Conservation (phyloP, 2,797 vertebrate species). For the Perodicticus potto region DNA sequence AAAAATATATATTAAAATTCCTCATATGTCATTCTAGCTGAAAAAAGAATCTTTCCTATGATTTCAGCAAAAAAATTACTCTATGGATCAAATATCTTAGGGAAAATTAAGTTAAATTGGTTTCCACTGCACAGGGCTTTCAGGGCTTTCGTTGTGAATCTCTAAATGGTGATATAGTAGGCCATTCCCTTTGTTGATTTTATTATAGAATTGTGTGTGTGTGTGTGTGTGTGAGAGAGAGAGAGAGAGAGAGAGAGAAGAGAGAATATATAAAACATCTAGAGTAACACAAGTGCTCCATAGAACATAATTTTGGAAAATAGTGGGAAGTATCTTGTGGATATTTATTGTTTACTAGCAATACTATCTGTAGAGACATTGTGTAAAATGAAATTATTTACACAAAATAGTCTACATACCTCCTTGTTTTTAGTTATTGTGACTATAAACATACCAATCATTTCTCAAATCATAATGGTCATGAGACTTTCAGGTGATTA, state of each 20-base stretch:
- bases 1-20: not conserved
- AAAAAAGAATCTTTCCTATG: not conserved
- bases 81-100: not conserved
- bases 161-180: not conserved
- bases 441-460: not conserved
- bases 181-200: not conserved
- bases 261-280: not conserved
- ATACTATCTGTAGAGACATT: not conserved
- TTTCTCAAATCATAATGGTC: not conserved
- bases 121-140: not conserved
- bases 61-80: not conserved
- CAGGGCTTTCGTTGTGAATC: not conserved
- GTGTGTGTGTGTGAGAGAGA: not conserved
- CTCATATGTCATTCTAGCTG: not conserved
- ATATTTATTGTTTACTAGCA: not conserved
- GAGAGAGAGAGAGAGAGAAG: not conserved
- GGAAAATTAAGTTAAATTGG: not conserved
- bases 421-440: not conserved
- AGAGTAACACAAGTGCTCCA: not conserved
- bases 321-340: not conserved
- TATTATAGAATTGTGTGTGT: not conserved
- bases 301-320: not conserved
- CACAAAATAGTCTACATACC: not conserved
- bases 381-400: not conserved
- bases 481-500: not conserved